A percentile compares a stretch with the other conserved stretches of the same genome.
Conservation (phyloP, 2,888 invertebrate genomes). For the Pardosa pseudoannulata region DNA sequence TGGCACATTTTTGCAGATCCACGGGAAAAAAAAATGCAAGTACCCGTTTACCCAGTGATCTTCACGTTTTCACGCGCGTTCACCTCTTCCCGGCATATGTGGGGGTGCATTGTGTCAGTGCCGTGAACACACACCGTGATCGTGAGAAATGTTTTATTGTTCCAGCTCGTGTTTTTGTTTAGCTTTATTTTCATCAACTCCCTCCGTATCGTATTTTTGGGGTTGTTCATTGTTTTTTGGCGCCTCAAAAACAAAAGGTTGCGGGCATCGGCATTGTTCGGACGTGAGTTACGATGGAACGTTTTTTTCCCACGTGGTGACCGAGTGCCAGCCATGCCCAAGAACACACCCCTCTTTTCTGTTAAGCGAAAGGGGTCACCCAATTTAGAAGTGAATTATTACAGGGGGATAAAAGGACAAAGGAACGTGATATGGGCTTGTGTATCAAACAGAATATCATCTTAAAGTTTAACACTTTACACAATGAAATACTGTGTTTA, state of each 20-base stretch:
- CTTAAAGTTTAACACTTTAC: too few species aligned
- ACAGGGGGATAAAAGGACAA: too few species aligned
- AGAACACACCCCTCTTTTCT: neutral
- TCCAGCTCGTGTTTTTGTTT: neutral
- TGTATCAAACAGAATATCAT: too few species aligned
- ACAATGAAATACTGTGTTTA: too few species aligned
- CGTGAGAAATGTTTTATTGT: conserved; percentile 63
- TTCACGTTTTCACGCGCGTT: conserved; percentile 19
- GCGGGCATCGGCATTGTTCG: neutral
- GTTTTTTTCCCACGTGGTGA: conserved; percentile 1
- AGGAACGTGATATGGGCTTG: too few species aligned
- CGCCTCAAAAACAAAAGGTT: neutral
- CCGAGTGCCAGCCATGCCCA: neutral
- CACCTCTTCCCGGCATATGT: conserved; percentile 20
- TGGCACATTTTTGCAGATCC: conserved; percentile 31
- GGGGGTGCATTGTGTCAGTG: conserved; percentile 16
- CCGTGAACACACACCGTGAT: too few species aligned
- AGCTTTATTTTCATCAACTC: too few species aligned
- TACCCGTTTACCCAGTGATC: conserved; percentile 62
- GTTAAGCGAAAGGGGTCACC: neutral
- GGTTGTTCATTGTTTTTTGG: neutral
- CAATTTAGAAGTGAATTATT: neutral
- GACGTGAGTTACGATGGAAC: neutral
- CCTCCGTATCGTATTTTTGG: neutral
- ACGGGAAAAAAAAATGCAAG: neutral